Evolutionary conservation across 2,113 vertebrate species (phyloP).

Genomic region (Gymnarchus niloticus): DNA sequence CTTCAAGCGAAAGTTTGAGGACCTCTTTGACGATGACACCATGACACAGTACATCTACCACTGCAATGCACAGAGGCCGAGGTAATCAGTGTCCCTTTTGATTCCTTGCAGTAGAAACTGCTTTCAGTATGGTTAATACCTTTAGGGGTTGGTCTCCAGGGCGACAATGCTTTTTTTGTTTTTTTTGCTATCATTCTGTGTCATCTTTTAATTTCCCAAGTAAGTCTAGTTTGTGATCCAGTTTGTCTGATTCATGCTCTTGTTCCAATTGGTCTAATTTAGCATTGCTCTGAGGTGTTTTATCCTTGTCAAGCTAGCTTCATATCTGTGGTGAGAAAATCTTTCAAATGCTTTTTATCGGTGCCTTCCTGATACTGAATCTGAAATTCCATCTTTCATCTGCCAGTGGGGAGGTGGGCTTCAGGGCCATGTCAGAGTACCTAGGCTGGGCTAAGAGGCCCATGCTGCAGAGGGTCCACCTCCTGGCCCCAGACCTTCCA

Average conservation of each 20-base stretch:
- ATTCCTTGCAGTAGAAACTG: neutral
- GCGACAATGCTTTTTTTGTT: too few relatives aligned
- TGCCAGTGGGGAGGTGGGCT: conserved; percentile 78
- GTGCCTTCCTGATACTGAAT: neutral
- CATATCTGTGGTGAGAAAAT: neutral
- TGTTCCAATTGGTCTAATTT: neutral
- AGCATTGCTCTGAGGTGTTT: neutral
- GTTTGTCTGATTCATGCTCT: too few relatives aligned
- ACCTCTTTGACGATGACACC: conserved; percentile 83
- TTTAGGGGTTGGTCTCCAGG: neutral
- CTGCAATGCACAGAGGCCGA: conserved; percentile 83
- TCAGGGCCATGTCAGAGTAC: conserved; percentile 75
- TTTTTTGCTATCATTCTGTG: neutral
- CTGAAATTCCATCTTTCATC: neutral
- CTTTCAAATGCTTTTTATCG: neutral
- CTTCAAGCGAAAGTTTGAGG: conserved; percentile 80
- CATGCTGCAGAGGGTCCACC: conserved; percentile 76
- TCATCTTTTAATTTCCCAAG: neutral
- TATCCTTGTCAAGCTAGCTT: neutral
- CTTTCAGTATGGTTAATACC: neutral
- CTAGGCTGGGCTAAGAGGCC: conserved; percentile 83
- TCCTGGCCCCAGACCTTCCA: conserved; percentile 70
- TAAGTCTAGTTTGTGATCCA: neutral
- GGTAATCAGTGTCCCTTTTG: conserved; percentile 48
- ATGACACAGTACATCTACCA: conserved; percentile 89